Evolutionary conservation across 2,888 invertebrate genomes (phyloP), one percentile per base, ranked within the genome.

Genomic region (Heliconius ethilla): DNA sequence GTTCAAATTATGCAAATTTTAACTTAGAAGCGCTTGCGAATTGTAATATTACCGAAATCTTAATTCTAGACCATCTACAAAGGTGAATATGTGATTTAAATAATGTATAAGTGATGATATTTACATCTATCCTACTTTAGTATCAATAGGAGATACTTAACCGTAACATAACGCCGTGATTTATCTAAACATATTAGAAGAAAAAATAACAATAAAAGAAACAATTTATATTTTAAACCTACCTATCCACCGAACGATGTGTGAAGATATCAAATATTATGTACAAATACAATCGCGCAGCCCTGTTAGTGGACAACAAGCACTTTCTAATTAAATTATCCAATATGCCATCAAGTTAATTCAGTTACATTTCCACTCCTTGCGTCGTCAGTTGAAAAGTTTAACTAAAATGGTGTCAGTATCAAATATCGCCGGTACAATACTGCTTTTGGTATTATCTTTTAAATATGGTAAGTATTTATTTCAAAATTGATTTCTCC

Each of bases 1-100:
- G 77, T 81, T 82, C 79, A 78, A 85, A 83, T 82, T 83, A 84
- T 82, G 81, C 83, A 81, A 83, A 83, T 76, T 70, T 27, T 25
- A 51, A 37, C 62, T 40, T 37, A 80, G 65, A 62, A 18, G 59
- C 59, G 27, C 29, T 63, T 76, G 62, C 70, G 70, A 75, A 76
- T 78, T 25, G 45, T 78, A 59, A 73, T 70, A 73, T 70, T 63
- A 59, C 33, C 62, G 22, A 73, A 80, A 80, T 77, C 27, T 33
- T 72, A 29, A 51, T 65, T 63, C 70, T 37, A 29, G 9, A 59
- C 55, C 11, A 55, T 22, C 55, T 72, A n/a, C 6, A 1, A n/a
- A 67, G 11, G 33, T 69, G 25, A 59, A 62, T 40, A 37, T 40
- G 33, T 72, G 77, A 29, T 33, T 75, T 18, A 74, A 73, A 45